These are phyloP conservation scores for Cloeon dipterum DNA, from an alignment of 2,888 invertebrate genomes.

Conservation along the genomic window DNA sequence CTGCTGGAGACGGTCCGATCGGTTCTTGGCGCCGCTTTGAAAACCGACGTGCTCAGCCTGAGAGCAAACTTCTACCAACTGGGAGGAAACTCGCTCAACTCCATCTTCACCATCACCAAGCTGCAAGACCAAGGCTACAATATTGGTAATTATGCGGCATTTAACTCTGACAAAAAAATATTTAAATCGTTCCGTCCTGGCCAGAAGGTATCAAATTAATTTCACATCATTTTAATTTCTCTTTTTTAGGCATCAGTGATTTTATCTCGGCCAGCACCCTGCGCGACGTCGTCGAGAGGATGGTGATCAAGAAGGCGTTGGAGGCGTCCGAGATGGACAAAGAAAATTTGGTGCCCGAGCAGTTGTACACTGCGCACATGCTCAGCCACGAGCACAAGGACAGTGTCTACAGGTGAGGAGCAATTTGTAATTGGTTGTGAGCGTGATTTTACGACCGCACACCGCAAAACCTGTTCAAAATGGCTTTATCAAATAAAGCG, in stretches of 20 bases:
- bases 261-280: conserved; percentile 50
- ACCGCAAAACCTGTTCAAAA: too few species aligned
- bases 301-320: conserved; percentile 15
- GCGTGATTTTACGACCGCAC: not conserved
- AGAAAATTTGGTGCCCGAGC: too few species aligned
- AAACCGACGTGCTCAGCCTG: conserved; percentile 26
- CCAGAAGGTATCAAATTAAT: conserved; percentile 1
- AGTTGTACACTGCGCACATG: conserved; percentile 24
- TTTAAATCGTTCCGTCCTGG: too few species aligned
- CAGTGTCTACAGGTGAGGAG: conserved; percentile 47
- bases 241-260: conserved; percentile 40
- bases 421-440: too few species aligned
- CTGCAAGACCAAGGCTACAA: conserved; percentile 52
- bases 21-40: conserved; percentile 28
- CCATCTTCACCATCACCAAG: conserved; percentile 56
- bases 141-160: conserved; percentile 29
- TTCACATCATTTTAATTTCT: conserved; percentile 8
- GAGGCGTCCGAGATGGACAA: too few species aligned
- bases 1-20: conserved; percentile 52
- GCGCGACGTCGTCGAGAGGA: conserved; percentile 38
- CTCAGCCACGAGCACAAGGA: conserved; percentile 37
- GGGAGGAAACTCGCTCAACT: conserved; percentile 72
- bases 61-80: conserved; percentile 59
- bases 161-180: not conserved
- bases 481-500: not conserved